Evolutionary conservation across 2,113 vertebrate species (phyloP).

Genomic region (Ascaphus truei): DNA sequence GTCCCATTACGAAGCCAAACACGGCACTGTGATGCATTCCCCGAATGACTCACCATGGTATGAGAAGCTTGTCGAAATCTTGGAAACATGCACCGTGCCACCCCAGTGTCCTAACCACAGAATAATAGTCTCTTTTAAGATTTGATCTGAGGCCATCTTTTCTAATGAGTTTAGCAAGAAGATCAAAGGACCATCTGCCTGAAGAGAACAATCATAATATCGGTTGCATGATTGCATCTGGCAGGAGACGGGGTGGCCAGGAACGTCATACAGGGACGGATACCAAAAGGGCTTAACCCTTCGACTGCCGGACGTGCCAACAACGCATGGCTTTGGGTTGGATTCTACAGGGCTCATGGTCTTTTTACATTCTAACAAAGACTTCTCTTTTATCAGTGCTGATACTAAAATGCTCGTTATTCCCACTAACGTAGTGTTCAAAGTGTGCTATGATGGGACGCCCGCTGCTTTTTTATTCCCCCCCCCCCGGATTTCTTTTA

Average conservation of each 20-base stretch:
- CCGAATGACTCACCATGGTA: neutral
- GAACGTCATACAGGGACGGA: neutral
- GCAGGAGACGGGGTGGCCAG: slow-evolving; percentile 2
- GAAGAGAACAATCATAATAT: slow-evolving; percentile 53
- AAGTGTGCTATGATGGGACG: too few species aligned
- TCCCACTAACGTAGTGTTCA: too few species aligned
- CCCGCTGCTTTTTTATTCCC: too few species aligned
- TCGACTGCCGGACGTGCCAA: too few species aligned
- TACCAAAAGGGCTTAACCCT: too few species aligned
- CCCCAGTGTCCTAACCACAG: neutral
- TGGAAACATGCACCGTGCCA: neutral
- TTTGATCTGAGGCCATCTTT: slow-evolving; percentile 52
- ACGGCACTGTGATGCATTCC: neutral
- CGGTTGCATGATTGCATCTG: slow-evolving; percentile 47
- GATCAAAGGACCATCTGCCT: slow-evolving; percentile 53
- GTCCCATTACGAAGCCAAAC: neutral
- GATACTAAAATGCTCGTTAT: too few species aligned
- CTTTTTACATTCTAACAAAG: neutral
- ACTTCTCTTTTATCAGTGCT: too few species aligned
- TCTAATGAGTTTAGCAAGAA: slow-evolving; percentile 52
- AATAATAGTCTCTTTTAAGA: slow-evolving; percentile 32
- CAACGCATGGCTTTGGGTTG: too few species aligned
- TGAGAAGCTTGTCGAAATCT: neutral
- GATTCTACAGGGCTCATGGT: too few species aligned
- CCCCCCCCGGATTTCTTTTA: too few species aligned